Conservation (phyloP, 2,888 invertebrate species). For the Neoscelio sp. region DNA sequence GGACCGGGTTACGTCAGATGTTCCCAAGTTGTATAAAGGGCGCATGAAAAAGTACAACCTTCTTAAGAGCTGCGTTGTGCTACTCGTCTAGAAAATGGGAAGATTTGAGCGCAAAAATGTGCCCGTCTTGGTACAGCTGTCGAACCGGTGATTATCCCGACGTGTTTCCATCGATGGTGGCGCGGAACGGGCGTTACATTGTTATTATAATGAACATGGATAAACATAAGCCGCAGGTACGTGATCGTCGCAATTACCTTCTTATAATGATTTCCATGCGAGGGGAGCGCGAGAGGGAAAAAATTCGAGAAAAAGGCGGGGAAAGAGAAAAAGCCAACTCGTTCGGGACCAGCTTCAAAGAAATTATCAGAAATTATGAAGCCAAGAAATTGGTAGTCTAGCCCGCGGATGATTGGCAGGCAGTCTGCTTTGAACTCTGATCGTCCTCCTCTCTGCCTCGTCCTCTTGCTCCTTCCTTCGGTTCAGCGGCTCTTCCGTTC, state of each 20-base stretch:
- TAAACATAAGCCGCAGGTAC: constrained; percentile 81
- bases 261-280: constrained; percentile 80
- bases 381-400: constrained; percentile 83
- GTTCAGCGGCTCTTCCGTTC: constrained; percentile 55
- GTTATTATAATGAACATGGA: constrained; percentile 82
- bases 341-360: constrained; percentile 75
- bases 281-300: constrained; percentile 58
- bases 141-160: constrained; percentile 77
- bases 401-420: constrained; percentile 83
- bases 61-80: constrained; percentile 19
- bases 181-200: constrained; percentile 77
- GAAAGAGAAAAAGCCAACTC: constrained; percentile 73
- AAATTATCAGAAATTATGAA: constrained; percentile 83
- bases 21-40: neutral
- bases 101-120: constrained; percentile 48
- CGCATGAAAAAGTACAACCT: constrained; percentile 8
- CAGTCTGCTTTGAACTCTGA: constrained; percentile 73
- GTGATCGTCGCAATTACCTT: constrained; percentile 82
- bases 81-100: constrained; percentile 39
- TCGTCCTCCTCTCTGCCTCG: constrained; percentile 64
- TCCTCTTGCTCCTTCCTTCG: constrained; percentile 60
- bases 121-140: constrained; percentile 65
- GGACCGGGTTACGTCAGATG: constrained; percentile 9
- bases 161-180: constrained; percentile 61
- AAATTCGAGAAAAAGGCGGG: constrained; percentile 50